These are phyloP conservation scores for Columba livia DNA, from an alignment of 2,113 vertebrate species.

Conservation along the genomic window DNA sequence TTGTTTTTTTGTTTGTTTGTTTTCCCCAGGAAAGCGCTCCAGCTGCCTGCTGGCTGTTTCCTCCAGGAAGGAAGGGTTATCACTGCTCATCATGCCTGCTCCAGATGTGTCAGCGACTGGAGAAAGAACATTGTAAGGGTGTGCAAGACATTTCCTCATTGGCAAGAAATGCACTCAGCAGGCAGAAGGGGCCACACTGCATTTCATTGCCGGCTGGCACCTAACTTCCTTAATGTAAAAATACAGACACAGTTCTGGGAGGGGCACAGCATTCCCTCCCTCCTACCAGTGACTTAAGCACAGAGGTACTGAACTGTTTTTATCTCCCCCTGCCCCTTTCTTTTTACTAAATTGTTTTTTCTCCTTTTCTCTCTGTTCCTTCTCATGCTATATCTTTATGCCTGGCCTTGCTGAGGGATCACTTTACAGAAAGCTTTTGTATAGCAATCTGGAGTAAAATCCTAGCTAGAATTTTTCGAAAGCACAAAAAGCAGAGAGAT, in stretches of 20 bases:
- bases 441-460: not conserved
- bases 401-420: not conserved
- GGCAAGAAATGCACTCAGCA: not conserved
- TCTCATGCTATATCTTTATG: not conserved
- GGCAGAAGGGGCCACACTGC: fast-evolving
- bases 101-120: fast-evolving
- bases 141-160: not conserved
- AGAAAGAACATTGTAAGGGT: not conserved
- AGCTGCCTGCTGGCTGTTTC: not conserved
- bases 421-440: not conserved
- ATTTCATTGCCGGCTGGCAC: not conserved
- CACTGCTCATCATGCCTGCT: not conserved
- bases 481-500: not conserved
- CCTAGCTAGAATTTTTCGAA: not conserved
- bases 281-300: not conserved
- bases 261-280: not conserved
- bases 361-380: fast-evolving
- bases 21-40: not conserved
- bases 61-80: not conserved
- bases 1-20: not conserved
- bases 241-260: not conserved
- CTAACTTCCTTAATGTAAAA: not conserved
- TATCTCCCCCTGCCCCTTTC: not conserved
- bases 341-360: not conserved
- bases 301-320: not conserved